Conservation (phyloP, 2,888 invertebrate genomes). For the Diplolepis rosae region DNA sequence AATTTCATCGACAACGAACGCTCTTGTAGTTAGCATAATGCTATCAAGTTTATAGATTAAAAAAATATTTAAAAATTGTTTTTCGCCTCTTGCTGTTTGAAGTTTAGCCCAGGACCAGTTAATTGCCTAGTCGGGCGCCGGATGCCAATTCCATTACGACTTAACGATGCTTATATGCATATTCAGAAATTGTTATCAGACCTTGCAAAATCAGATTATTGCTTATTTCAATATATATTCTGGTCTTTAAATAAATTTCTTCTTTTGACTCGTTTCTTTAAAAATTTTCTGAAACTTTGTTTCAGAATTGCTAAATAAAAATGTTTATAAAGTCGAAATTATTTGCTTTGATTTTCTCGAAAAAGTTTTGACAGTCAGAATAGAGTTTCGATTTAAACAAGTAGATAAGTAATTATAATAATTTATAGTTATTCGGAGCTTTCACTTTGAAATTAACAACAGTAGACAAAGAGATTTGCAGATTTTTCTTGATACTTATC, state of each 20-base stretch:
- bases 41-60: slow-evolving; percentile 12
- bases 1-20: slow-evolving; percentile 32
- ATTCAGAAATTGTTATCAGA: background rate
- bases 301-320: too few relatives aligned
- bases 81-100: background rate
- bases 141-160: background rate
- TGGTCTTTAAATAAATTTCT: too few relatives aligned
- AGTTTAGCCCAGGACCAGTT: background rate
- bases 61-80: background rate
- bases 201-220: background rate
- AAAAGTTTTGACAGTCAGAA: too few relatives aligned
- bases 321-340: too few relatives aligned
- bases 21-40: slow-evolving; percentile 20
- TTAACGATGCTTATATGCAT: background rate
- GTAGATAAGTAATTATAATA: too few relatives aligned
- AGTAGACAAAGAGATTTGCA: background rate
- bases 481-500: background rate
- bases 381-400: too few relatives aligned
- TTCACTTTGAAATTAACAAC: background rate
- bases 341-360: too few relatives aligned
- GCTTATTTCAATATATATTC: background rate
- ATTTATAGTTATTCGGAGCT: background rate
- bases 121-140: background rate
- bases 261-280: too few relatives aligned
- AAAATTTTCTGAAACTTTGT: too few relatives aligned